Evolutionary conservation across 2,888 invertebrate species (phyloP).

Genomic region (Noctua pronuba): DNA sequence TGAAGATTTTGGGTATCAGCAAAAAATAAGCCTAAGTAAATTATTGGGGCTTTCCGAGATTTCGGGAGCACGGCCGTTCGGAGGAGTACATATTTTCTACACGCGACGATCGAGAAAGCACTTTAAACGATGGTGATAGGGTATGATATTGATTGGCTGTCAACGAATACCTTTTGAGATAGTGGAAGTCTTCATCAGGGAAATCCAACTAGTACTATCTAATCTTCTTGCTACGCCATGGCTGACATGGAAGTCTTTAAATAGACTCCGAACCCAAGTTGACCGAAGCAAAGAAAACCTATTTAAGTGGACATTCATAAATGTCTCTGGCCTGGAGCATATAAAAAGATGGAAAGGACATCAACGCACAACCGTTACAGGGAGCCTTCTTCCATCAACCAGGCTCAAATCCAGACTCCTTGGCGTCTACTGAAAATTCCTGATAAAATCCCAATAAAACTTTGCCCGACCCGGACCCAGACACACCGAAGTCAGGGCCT

Average conservation of each 20-base stretch:
- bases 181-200: neutral
- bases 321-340: neutral
- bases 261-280: neutral
- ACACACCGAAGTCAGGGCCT: neutral
- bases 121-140: neutral
- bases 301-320: neutral
- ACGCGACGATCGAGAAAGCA: neutral
- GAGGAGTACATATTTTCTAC: neutral
- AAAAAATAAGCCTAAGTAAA: conserved; percentile 27
- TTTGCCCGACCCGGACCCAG: neutral
- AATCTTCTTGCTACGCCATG: neutral
- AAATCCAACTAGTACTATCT: neutral
- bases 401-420: neutral
- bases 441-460: neutral
- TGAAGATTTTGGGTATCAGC: conserved; percentile 18
- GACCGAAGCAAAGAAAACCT: neutral
- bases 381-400: neutral
- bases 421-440: neutral
- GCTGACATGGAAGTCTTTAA: neutral
- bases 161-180: neutral
- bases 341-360: no score
- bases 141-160: neutral
- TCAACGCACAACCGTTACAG: neutral
- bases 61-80: neutral
- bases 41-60: neutral